Base-by-base conservation (phyloP, 2,113 vertebrate species). In the Ariopsis seemanni region DNA sequence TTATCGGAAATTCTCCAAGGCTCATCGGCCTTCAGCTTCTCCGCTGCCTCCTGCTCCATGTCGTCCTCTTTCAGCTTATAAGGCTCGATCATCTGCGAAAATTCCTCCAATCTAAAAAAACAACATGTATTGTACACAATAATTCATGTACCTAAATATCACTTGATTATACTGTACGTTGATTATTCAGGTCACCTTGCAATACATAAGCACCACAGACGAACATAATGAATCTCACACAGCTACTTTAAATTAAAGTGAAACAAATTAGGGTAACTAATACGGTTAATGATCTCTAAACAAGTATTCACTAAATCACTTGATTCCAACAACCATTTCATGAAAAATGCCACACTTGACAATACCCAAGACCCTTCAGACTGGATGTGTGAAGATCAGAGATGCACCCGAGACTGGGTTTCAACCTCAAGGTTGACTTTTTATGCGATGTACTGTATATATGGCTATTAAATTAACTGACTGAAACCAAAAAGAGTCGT, bases 1-100 rank as follows among this genome's bases (percentile, higher is more conserved):
- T 99, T 98, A 93, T 99, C 98, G 15, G 98, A 99, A 93, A 99
- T 98, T 91, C 96, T 95, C 98, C 98, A 99, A 0, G 98, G 98
- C 58, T 99, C 97, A n/a, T 97, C 97, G 75, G 97, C 96, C 93
- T 99, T 99, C 95, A 98, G 96, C 94, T 95, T 96, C 91, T 99
- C 98, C 7, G 97, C 97, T 83, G 96, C 94, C 30, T 99, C 98
- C 92, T 98, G 97, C 63, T 99, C 98, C 96, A 98, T 97, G 92
- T 99, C 98, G 84, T 99, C 97, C 90, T 99, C 98, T 85, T 97
- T 97, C 92, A 99, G 96, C 90, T 96, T 95, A 90, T 97, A 99
- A 0, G 97, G 97, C 93, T 99, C 98, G 84, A 99, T 96, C 96
- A 99, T 94, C 92, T 99, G 96, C 92, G 98, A 97, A 90, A 99